A percentile compares a stretch with the other conserved stretches of the same genome.
These are phyloP conservation scores for Drosophila melanica DNA, from an alignment of 1,140 invertebrate genomes.

Conservation along the genomic window DNA sequence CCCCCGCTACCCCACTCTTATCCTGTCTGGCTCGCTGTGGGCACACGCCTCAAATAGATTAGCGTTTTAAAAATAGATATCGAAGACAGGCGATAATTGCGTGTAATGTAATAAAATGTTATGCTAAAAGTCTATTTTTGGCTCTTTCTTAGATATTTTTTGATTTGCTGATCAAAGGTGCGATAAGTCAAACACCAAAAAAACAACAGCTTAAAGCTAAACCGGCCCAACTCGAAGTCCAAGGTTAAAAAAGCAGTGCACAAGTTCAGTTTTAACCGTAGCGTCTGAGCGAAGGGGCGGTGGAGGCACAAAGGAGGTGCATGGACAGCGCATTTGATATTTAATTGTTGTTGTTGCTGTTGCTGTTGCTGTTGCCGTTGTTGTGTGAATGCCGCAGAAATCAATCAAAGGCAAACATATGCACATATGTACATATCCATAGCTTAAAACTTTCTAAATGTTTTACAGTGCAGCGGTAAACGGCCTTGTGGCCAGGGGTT, in stretches of 20 bases:
- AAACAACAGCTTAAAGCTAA: not conserved
- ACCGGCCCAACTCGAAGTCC: slow-evolving; percentile 9
- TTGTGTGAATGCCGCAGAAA: too few relatives aligned
- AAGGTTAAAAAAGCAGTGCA: not conserved
- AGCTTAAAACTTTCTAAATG: too few relatives aligned
- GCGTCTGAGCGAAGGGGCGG: too few relatives aligned
- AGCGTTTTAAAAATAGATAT: slow-evolving; percentile 69
- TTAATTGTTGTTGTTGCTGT: too few relatives aligned
- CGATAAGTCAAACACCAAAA: not conserved
- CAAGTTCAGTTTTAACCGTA: too few relatives aligned
- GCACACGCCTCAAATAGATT: not conserved
- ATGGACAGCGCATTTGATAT: too few relatives aligned
- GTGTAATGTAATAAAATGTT: slow-evolving; percentile 28
- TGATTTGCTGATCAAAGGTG: slow-evolving; percentile 4
- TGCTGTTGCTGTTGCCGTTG: too few relatives aligned
- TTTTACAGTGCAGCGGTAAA: too few relatives aligned
- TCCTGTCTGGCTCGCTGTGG: not conserved
- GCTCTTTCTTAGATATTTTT: slow-evolving; percentile 8
- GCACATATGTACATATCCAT: too few relatives aligned
- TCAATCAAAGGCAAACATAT: too few relatives aligned
- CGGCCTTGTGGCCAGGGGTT: too few relatives aligned
- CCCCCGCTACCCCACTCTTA: not conserved
- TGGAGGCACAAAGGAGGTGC: too few relatives aligned
- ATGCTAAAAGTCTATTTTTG: slow-evolving; percentile 28
- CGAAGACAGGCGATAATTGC: slow-evolving; percentile 55